phyloP scores from a whole-genome alignment of 1,140 invertebrate species.

The Ceratina australensis region DNA sequence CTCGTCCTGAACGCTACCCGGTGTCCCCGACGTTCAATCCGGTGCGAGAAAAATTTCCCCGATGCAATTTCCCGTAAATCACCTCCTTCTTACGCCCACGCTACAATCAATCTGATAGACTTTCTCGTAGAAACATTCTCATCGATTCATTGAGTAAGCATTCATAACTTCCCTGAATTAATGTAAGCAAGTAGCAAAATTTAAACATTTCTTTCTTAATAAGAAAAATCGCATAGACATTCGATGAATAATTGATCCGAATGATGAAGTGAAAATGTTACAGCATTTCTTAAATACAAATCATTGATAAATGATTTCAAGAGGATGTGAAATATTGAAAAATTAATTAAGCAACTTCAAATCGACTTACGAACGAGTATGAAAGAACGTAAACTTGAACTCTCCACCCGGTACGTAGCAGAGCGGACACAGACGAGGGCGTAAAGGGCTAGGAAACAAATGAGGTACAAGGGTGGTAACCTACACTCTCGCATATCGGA shows the following conservation, averaged over 20 bases:
- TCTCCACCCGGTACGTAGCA: slow-evolving; percentile 67
- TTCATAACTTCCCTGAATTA: no score
- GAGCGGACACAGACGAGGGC: slow-evolving; percentile 63
- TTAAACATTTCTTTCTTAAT: no score
- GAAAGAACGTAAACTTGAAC: background rate
- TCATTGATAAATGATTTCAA: background rate
- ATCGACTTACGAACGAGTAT: background rate
- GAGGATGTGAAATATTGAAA: background rate
- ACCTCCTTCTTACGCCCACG: no score
- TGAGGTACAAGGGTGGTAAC: slow-evolving; percentile 77
- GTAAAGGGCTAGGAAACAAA: slow-evolving; percentile 75
- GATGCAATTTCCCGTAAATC: slow-evolving; percentile 22
- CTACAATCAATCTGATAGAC: fast-evolving
- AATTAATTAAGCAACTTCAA: background rate
- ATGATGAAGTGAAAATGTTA: no score
- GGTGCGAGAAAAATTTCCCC: slow-evolving; percentile 42
- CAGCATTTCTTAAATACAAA: no score
- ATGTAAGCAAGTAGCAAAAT: no score
- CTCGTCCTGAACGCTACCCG: slow-evolving; percentile 65
- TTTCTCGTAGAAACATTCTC: no score
- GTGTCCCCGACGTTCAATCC: slow-evolving; percentile 57
- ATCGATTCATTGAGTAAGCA: no score
- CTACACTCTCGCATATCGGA: slow-evolving; percentile 74
- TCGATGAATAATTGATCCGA: no score
- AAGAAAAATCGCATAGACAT: no score